Percentiles rank a stretch among this genome's conserved stretches.
Evolutionary conservation across 2,797 vertebrate species (phyloP).

Genomic region (Danio choprae): DNA sequence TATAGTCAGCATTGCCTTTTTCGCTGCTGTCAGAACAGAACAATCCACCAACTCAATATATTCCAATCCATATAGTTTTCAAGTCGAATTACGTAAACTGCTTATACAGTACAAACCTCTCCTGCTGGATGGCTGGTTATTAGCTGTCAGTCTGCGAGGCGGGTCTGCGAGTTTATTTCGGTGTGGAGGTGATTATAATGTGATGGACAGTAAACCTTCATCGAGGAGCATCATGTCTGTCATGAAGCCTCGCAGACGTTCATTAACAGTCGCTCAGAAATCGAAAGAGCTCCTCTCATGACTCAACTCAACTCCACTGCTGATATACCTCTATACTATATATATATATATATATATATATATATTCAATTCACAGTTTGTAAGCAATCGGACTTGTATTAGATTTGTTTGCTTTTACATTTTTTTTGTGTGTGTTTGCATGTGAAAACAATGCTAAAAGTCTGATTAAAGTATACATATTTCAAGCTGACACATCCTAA

Average conservation of each 20-base stretch:
- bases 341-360: no score
- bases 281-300: not conserved
- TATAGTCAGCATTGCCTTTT: not conserved
- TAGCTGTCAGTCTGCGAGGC: not conserved
- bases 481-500: no score
- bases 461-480: no score
- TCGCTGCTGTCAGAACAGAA: not conserved
- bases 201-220: conserved; percentile 1
- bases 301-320: not conserved
- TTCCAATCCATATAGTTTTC: not conserved
- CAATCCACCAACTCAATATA: not conserved
- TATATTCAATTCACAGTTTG: no score
- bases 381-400: no score
- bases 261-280: conserved; percentile 9
- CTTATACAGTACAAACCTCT: not conserved
- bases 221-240: not conserved
- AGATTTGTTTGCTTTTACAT: no score
- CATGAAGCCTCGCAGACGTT: not conserved
- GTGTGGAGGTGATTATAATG: not conserved
- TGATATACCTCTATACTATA: no score
- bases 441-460: no score
- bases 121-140: not conserved
- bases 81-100: not conserved
- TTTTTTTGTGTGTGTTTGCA: no score
- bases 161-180: conserved; percentile 1